Conservation (phyloP, 64 coral and sea anemone genomes). For the Trachythela sp. region DNA sequence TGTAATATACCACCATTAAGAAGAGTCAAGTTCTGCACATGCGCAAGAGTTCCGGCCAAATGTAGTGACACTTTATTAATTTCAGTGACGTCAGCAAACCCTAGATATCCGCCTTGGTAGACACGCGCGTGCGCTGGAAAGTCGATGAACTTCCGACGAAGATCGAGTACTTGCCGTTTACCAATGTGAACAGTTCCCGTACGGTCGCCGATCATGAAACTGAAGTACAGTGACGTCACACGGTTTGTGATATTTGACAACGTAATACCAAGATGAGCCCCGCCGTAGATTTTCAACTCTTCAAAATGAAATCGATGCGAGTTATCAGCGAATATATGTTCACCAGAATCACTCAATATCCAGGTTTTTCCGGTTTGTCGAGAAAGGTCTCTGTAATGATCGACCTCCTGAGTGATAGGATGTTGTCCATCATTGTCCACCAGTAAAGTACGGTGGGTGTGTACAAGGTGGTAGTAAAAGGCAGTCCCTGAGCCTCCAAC, state of each 20-base stretch:
- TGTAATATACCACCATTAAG: constrained; percentile 75
- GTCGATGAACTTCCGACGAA: constrained; percentile 77
- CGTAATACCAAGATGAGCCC: constrained; percentile 75
- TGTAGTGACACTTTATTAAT: constrained; percentile 75
- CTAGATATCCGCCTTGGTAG: constrained; percentile 71
- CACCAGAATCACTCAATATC: constrained; percentile 73
- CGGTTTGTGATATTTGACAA: constrained; percentile 52
- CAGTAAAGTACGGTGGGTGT: constrained; percentile 77
- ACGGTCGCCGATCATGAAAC: constrained; percentile 91
- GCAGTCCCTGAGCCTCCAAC: constrained; percentile 82
- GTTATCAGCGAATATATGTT: constrained; percentile 72
- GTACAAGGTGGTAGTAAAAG: constrained; percentile 80
- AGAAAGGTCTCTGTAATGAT: constrained; percentile 52
- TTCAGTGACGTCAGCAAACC: constrained; percentile 74
- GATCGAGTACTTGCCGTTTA: constrained; percentile 59
- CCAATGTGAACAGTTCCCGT: constrained; percentile 76
- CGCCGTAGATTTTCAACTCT: constrained; percentile 83
- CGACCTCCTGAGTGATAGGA: constrained; percentile 44
- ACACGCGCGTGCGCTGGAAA: constrained; percentile 76
- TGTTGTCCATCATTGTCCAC: constrained; percentile 83
- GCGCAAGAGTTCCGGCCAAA: constrained; percentile 70
- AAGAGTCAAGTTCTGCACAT: constrained; percentile 83
- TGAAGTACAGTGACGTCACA: constrained; percentile 63
- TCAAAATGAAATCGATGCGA: constrained; percentile 90
- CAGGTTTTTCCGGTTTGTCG: constrained; percentile 74